These are phyloP conservation scores for Macrophya alboannulata DNA, from an alignment of 2,888 invertebrate genomes.

Conservation along the genomic window DNA sequence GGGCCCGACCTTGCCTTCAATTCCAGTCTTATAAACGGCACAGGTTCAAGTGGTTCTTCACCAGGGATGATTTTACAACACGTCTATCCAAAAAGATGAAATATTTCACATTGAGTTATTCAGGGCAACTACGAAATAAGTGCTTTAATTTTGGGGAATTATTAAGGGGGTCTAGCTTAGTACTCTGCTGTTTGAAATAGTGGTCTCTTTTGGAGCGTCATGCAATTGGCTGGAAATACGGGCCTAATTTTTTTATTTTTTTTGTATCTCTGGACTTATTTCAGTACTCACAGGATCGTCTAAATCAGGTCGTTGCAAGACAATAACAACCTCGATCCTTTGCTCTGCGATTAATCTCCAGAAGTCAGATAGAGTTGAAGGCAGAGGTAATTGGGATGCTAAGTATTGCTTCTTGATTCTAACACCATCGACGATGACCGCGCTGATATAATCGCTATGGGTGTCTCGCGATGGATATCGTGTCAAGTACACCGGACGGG, in stretches of 20 bases:
- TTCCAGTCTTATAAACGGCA: conserved; percentile 15
- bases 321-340: conserved; percentile 76
- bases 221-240: background rate
- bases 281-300: conserved; percentile 74
- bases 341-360: conserved; percentile 80
- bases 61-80: conserved; percentile 33
- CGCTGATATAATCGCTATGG: conserved; percentile 80
- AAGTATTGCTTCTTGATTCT: conserved; percentile 78
- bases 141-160: too few relatives aligned
- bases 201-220: too few relatives aligned
- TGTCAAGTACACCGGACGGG: conserved; percentile 65
- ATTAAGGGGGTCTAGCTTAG: too few relatives aligned
- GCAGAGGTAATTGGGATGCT: conserved; percentile 80
- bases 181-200: too few relatives aligned
- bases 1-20: conserved; percentile 28
- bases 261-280: background rate
- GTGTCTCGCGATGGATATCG: conserved; percentile 75
- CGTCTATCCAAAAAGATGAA: conserved; percentile 27
- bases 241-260: background rate
- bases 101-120: background rate
- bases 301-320: conserved; percentile 76
- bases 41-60: background rate
- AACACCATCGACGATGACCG: conserved; percentile 78
- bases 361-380: conserved; percentile 79
- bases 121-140: too few relatives aligned